Evolutionary conservation across 2,888 invertebrate species (phyloP).

Genomic region (Erebia ligea): DNA sequence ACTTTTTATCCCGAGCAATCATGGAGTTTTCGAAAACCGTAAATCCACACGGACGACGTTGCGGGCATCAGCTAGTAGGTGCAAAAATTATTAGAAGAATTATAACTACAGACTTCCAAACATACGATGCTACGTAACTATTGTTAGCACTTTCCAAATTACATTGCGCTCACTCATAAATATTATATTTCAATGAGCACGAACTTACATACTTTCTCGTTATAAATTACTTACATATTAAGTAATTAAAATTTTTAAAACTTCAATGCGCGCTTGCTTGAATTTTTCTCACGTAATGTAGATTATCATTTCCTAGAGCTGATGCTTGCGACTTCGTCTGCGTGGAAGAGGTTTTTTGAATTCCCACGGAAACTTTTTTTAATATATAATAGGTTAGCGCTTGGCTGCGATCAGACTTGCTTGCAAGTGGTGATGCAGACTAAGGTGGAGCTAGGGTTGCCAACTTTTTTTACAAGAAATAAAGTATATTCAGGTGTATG

Average conservation of each 20-base stretch:
- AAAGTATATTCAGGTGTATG: too few species aligned
- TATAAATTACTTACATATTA: conserved; percentile 10
- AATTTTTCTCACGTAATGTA: conserved; percentile 12
- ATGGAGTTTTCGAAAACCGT: too few species aligned
- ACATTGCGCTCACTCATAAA: conserved; percentile 13
- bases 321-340: not conserved
- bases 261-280: not conserved
- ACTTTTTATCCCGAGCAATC: too few species aligned
- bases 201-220: conserved; percentile 16
- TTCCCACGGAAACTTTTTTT: too few species aligned
- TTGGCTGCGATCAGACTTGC: too few species aligned
- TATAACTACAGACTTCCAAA: not conserved
- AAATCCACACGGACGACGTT: too few species aligned
- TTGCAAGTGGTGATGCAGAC: too few species aligned
- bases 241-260: conserved; percentile 5
- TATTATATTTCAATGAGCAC: conserved; percentile 20
- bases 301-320: conserved; percentile 1
- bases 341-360: too few species aligned
- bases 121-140: not conserved
- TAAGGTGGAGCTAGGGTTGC: too few species aligned
- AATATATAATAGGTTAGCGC: too few species aligned
- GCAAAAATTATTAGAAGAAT: not conserved
- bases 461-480: too few species aligned
- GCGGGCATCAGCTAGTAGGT: not conserved
- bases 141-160: conserved; percentile 15